Percentiles rank a stretch among this genome's conserved stretches.
Evolutionary conservation across 2,113 vertebrate genomes (phyloP).

Genomic region (Oncorhynchus nerka): DNA sequence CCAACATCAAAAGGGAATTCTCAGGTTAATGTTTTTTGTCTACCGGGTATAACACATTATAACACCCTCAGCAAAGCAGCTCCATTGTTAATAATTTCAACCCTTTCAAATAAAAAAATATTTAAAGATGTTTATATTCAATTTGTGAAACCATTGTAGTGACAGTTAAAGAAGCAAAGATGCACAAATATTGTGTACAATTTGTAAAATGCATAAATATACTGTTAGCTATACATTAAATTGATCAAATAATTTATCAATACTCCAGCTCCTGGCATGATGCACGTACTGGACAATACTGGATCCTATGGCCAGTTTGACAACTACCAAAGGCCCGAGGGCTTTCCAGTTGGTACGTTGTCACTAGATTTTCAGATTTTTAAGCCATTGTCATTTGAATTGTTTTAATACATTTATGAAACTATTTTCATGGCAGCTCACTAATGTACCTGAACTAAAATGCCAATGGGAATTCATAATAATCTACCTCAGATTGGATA

Average conservation of each 20-base stretch:
- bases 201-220: slow-evolving; percentile 55
- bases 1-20: slow-evolving; percentile 97
- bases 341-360: slow-evolving; percentile 76
- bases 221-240: slow-evolving; percentile 37
- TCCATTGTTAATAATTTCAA: not conserved
- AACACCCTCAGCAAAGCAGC: not conserved
- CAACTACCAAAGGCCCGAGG: slow-evolving; percentile 75
- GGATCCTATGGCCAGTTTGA: slow-evolving; percentile 78
- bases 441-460: too few relatives aligned
- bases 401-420: not conserved
- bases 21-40: slow-evolving; percentile 75
- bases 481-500: too few relatives aligned
- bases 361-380: not conserved
- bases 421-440: not conserved
- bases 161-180: not conserved
- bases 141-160: not conserved
- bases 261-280: slow-evolving; percentile 73
- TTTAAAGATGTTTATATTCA: not conserved
- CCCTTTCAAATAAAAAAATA: not conserved
- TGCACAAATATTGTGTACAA: slow-evolving; percentile 65
- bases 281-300: slow-evolving; percentile 77
- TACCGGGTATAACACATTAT: not conserved
- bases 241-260: slow-evolving; percentile 54
- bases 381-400: not conserved
- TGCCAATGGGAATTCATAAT: too few relatives aligned